Conservation (phyloP, 64 coral and sea anemone genomes). For the Cladopsammia gracilis region DNA sequence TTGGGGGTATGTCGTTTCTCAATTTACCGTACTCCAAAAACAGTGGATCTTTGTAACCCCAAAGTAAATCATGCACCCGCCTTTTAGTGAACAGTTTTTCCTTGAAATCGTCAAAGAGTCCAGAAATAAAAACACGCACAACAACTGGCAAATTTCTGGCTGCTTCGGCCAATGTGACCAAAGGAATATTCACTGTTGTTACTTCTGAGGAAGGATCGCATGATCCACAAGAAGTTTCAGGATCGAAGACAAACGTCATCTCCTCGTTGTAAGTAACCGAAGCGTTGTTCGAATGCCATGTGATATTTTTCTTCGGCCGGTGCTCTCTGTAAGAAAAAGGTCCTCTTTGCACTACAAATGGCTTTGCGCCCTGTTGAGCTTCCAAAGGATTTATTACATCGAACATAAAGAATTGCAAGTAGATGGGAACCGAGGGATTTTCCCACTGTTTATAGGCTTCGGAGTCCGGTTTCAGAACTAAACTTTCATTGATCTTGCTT, state of each 20-base stretch:
- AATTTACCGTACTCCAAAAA: constrained; percentile 73
- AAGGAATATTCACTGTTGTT: constrained; percentile 82
- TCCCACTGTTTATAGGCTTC: constrained; percentile 72
- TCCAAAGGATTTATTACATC: constrained; percentile 70
- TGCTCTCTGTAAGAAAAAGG: constrained; percentile 95
- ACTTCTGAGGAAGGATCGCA: constrained; percentile 83
- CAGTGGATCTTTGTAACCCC: constrained; percentile 95
- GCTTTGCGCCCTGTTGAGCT: constrained; percentile 52
- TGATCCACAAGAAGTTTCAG: constrained; percentile 64
- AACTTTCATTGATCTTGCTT: constrained; percentile 66
- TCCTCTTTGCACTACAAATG: constrained; percentile 75
- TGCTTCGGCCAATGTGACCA: constrained; percentile 74
- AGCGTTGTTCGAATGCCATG: constrained; percentile 70
- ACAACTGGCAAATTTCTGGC: constrained; percentile 22
- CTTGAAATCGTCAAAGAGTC: constrained; percentile 41
- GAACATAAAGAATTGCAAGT: constrained; percentile 89
- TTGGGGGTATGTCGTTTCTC: background rate
- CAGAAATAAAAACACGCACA: constrained; percentile 24
- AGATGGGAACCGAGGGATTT: constrained; percentile 81
- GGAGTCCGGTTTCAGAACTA: constrained; percentile 78
- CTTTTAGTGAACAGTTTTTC: constrained; percentile 77
- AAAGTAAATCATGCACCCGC: constrained; percentile 87
- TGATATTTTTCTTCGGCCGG: constrained; percentile 84
- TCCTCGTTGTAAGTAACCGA: constrained; percentile 91
- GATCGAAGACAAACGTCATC: constrained; percentile 85